Base-by-base conservation (phyloP, 2,888 invertebrate genomes). In the Chromoteleia sp. region DNA sequence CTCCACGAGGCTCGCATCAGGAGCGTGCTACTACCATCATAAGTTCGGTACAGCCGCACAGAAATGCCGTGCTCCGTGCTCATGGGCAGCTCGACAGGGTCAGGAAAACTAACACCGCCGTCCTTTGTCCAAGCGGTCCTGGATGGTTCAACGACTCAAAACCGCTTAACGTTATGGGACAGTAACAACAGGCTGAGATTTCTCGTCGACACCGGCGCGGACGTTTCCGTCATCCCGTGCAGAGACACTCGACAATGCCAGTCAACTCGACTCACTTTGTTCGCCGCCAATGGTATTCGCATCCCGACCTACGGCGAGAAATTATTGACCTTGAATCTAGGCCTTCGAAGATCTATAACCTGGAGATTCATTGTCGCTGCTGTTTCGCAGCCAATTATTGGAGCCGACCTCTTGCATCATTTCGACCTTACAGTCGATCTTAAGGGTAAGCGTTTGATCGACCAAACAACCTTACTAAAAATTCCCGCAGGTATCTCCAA, bases 221-320 rank as follows among this genome's bases (percentile, higher is more conserved):
- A 52, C 8, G 52, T 52, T 2, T 52, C 52, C 10, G 52, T 14
- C 1, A 14, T 52, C 6, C 52, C 52, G 1, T 14, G 52, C 7
- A 30, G 14, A n/a, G 1, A 2, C 1, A 8, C 0, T 2, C 5
- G 14, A 15, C 41, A 1, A 41, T 1, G 19, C 7, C 48, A 5
- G n/a, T 15, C 36, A 12, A 4, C 36, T n/a, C 36, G 10, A n/a
- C 3, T 12, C 1, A 29, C 5, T 1, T 14, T 41, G 14, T 41
- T 7, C 15, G 41, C 41, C 1, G 41, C 41, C 12, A 45, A 45
- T 10, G 45, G 45, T 1, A 19, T 7, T 8, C 1, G 2, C 1
- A 45, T 45, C 17, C 19, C 8, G 1, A 45, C 45, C 8, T 45
- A 8, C 19, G 45, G 45, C 0, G 2, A 19, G 3, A 0, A 45